A percentile compares a stretch with the other conserved stretches of the same genome.
These are phyloP conservation scores for Xyrauchen texanus DNA, from an alignment of 2,113 vertebrate species.

Conservation along the genomic window DNA sequence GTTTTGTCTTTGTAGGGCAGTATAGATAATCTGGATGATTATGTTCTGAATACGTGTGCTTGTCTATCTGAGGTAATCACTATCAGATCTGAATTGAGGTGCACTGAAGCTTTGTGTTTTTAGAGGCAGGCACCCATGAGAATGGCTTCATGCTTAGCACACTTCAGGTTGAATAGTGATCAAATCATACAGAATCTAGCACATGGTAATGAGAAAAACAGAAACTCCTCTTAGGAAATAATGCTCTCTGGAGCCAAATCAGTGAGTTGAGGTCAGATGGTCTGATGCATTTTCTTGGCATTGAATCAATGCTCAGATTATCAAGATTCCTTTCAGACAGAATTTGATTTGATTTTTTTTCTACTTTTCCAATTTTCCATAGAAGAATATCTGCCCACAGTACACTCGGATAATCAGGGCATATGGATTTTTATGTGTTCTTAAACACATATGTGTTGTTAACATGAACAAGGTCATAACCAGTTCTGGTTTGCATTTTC, in stretches of 20 bases:
- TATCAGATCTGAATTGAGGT: neutral
- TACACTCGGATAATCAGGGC: too few relatives aligned
- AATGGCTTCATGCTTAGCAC: neutral
- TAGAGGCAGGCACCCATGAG: neutral
- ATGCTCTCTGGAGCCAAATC: constrained; percentile 31
- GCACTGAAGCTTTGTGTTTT: constrained; percentile 5
- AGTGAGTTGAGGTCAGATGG: constrained; percentile 24
- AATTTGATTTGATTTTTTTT: neutral
- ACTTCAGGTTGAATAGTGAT: constrained; percentile 7
- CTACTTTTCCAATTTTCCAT: neutral
- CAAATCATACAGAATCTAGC: constrained; percentile 47
- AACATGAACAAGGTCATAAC: too few relatives aligned
- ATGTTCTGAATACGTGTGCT: neutral
- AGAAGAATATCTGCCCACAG: neutral
- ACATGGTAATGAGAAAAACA: constrained; percentile 67
- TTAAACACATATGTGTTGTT: neutral
- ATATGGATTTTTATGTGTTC: too few relatives aligned
- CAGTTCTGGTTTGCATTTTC: too few relatives aligned
- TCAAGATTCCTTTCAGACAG: constrained; percentile 15
- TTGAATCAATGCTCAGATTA: constrained; percentile 25
- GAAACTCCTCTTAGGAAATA: constrained; percentile 48
- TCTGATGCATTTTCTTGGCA: constrained; percentile 13
- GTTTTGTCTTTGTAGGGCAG: too few relatives aligned
- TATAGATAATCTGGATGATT: neutral
- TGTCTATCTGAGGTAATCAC: neutral